Evolutionary conservation across 1,140 invertebrate genomes (phyloP), one percentile per base, ranked within the genome.

Genomic region (Drosophila ambigua): DNA sequence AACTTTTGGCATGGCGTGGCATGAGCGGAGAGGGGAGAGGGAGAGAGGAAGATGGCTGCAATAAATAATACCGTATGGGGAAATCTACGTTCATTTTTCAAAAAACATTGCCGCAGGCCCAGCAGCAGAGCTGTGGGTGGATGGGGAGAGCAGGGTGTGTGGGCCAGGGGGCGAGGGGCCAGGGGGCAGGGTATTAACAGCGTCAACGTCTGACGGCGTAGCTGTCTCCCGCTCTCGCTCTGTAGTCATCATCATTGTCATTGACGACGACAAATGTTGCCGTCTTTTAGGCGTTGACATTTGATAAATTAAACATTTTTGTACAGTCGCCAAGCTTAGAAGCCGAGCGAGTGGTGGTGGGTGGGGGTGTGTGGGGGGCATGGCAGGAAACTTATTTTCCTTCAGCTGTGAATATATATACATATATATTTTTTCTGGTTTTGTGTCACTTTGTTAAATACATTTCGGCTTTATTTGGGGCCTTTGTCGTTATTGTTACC

Each of bases 291-390:
- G 81, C 81, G 81, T 87, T 85, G 81, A 85, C 81, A 85, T 87
- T 85, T 85, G 81, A 85, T 85, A 85, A 85, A 85, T 85, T 85
- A 85, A 85, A 85, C 82, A 85, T 85, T 85, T 87, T 87, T 87
- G 81, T 68, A 67, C 66, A 59, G 59, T 57, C 54, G 51, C 58
- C 52, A 44, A 57, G 58, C 63, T 77, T 62, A 69, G 31, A 57
- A 44, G 59, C 39, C 54, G 43, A 49, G 44, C 44, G 13, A 1
- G 23, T 8, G 7, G 35, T 20, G 28, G 2, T 1, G 9, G 41
- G 5, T 24, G 2, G 20, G 5, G 7, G 4, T 8, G 11, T 16
- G 28, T 5, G 53, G 28, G 8, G 31, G 20, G 1, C 0, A 13
- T 4, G 53, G 46, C 45, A 7, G 51, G 41, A 60, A 39, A 71